A percentile compares a stretch with the other conserved stretches of the same genome.
Conservation (phyloP, 2,797 vertebrate species). For the Rhabdophis nuchalis region DNA sequence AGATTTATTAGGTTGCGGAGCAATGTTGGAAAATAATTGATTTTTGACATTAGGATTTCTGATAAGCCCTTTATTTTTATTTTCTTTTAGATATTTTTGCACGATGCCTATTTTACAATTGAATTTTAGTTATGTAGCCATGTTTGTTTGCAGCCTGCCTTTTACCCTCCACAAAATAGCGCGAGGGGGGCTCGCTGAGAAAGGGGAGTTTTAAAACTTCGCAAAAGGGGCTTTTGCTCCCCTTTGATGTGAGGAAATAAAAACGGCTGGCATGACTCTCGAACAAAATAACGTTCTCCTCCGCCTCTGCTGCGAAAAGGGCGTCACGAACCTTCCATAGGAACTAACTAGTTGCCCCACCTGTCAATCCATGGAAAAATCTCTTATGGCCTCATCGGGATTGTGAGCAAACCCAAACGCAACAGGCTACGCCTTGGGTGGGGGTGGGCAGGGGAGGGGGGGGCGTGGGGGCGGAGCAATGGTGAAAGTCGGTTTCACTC, state of each 20-base stretch:
- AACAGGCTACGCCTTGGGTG: neutral
- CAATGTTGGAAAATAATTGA: neutral
- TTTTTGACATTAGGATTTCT: neutral
- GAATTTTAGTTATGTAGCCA: neutral
- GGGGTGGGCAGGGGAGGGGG: too few species aligned
- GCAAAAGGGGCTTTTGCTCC: neutral
- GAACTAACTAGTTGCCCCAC: neutral
- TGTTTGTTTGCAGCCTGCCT: neutral
- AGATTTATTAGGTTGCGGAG: neutral
- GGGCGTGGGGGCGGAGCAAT: neutral
- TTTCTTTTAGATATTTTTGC: neutral
- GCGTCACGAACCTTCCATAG: neutral
- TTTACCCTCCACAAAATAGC: neutral
- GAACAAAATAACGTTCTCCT: neutral
- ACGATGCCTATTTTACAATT: neutral
- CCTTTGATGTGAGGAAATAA: neutral
- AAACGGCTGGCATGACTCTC: neutral
- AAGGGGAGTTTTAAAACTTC: neutral
- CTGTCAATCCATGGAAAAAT: neutral
- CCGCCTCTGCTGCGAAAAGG: neutral
- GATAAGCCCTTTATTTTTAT: neutral
- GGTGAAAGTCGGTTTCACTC: neutral
- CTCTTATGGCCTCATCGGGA: rapidly evolving
- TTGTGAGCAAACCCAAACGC: neutral
- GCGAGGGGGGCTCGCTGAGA: neutral